phyloP scores from a whole-genome alignment of 92 coral and sea anemone genomes.

The Palythoa caribaeorum region DNA sequence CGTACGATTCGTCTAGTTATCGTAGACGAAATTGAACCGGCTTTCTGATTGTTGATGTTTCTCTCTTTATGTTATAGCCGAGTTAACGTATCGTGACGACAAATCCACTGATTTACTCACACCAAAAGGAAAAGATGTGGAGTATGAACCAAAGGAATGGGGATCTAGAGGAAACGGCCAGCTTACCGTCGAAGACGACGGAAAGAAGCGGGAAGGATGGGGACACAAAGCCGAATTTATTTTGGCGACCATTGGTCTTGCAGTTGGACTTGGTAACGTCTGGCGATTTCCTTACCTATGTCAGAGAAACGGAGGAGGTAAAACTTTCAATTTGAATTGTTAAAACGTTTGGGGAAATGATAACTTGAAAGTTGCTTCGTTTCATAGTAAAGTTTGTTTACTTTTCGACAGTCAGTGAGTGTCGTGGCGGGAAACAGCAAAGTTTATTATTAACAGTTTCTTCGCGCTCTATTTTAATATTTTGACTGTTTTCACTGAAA shows the following conservation, averaged over 20 bases:
- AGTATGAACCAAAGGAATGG: constrained; percentile 67
- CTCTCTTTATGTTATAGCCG: constrained; percentile 12
- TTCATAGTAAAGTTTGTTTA: too few relatives aligned
- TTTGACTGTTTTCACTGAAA: neutral
- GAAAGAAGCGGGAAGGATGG: constrained; percentile 78
- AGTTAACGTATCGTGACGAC: constrained; percentile 72
- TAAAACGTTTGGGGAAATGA: neutral
- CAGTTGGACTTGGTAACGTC: constrained; percentile 89
- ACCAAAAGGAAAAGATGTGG: constrained; percentile 57
- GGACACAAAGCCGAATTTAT: constrained; percentile 90
- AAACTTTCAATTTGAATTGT: neutral
- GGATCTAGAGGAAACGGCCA: constrained; percentile 49
- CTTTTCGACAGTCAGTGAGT: neutral
- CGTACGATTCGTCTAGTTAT: neutral
- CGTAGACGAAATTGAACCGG: neutral
- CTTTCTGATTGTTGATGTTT: neutral
- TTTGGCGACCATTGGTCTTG: constrained; percentile 88
- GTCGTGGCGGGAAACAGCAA: constrained; percentile 13
- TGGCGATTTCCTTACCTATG: constrained; percentile 94
- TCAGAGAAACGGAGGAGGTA: constrained; percentile 93
- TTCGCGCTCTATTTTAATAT: neutral
- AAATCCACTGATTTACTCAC: constrained; percentile 86
- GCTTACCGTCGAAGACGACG: constrained; percentile 49
- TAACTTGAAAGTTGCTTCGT: neutral
- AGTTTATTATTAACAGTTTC: neutral